phyloP scores from a whole-genome alignment of 1,140 invertebrate genomes.

The Holotrichia oblita region DNA sequence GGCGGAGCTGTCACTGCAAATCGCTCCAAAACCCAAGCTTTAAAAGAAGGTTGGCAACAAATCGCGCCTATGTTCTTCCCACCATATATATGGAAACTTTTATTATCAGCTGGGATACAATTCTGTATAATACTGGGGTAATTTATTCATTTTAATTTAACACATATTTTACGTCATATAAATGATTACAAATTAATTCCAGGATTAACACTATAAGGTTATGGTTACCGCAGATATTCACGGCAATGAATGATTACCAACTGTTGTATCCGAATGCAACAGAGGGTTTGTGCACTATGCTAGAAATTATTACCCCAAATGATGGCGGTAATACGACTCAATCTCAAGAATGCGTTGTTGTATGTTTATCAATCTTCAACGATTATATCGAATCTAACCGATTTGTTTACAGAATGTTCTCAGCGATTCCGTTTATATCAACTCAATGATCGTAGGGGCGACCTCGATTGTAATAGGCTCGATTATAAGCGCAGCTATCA shows the following conservation, averaged over 20 bases:
- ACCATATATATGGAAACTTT: constrained; percentile 48
- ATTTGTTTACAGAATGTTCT: constrained; percentile 47
- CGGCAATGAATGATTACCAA: constrained; percentile 62
- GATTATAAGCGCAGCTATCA: constrained; percentile 45
- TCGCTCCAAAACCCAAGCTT: constrained; percentile 44
- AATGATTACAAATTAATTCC: too few relatives aligned
- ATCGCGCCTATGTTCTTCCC: constrained; percentile 49
- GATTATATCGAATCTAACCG: neutral
- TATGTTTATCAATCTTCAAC: too few relatives aligned
- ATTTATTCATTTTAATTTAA: too few relatives aligned
- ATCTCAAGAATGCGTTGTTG: neutral
- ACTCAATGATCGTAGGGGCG: constrained; percentile 50
- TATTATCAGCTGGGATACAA: constrained; percentile 51
- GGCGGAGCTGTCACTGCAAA: constrained; percentile 41
- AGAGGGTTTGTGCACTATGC: constrained; percentile 50
- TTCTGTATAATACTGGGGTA: constrained; percentile 50
- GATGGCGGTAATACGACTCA: constrained; percentile 15
- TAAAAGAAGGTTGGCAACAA: constrained; percentile 50
- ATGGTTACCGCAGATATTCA: constrained; percentile 73
- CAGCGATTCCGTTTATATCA: constrained; percentile 51
- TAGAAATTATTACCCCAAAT: constrained; percentile 48
- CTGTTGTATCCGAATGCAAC: constrained; percentile 43
- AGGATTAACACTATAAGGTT: constrained; percentile 65
- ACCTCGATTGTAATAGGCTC: constrained; percentile 44
- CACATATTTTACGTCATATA: too few relatives aligned